Evolutionary conservation across 2,113 vertebrate species (phyloP), one percentile per base, ranked within the genome.

Genomic region (Chionis minor): DNA sequence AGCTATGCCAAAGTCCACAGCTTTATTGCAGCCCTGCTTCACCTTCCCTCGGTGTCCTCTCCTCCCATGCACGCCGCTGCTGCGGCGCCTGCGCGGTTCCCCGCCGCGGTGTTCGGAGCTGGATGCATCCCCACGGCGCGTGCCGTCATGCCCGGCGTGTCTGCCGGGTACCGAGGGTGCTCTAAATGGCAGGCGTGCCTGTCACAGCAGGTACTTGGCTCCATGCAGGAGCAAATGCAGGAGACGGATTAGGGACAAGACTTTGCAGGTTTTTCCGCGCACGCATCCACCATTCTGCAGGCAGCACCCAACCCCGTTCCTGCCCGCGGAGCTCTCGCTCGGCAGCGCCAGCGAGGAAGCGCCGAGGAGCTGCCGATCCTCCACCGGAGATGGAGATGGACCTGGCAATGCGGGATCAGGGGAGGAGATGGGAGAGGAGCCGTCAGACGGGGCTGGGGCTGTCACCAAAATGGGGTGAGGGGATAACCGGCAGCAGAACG

Each of bases 231-330:
- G 73, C 73, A 12, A 66, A 67, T 19, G 74, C 52, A 32, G 66
- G 47, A 65, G 90, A 66, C 2, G 65, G 95, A 87, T 96, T 62
- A 95, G 52, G 95, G 95, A 93, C 96, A 97, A 97, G 95, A 96
- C 65, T 20, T 87, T 90, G 96, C 96, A 97, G 90, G 96, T 93
- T 95, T 66, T 42, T 5, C 86, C 35, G 3, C 9, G 80, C 83
- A 4, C 1, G 35, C 69, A 81, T 70, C 51, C 61, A 49, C 74
- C n/a, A 4, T 88, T 66, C 79, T 2, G 59, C 35, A 0, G 44
- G 84, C 93, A 47, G 80, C 75, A 4, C 90, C 81, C 91, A 45
- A 8, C 9, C 73, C 58, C 4, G 11, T 75, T 86, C 72, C 63
- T 10, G 22, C 63, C 81, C 15, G 14, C 13, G 2, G 63, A 55